Evolutionary conservation across 1,140 invertebrate species (phyloP).

Genomic region (Riptortus pedestris): DNA sequence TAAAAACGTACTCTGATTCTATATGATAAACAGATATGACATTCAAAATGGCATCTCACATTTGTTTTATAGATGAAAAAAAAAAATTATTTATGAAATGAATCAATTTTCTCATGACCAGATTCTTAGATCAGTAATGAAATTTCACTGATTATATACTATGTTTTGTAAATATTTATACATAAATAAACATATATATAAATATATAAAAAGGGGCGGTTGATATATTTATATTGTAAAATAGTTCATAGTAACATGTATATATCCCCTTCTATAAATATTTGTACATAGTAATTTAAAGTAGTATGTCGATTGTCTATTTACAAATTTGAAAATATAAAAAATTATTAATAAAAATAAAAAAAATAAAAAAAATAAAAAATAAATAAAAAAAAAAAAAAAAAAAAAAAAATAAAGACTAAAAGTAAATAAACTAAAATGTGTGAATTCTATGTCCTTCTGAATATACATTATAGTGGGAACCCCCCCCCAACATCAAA

Average conservation of each 20-base stretch:
- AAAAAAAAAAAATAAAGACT: too few species aligned
- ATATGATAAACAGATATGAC: neutral
- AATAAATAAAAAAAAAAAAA: too few species aligned
- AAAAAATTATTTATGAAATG: neutral
- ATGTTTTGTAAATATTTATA: conserved; percentile 10
- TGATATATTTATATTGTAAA: conserved; percentile 14
- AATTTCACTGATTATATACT: neutral
- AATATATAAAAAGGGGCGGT: neutral
- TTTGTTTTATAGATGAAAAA: too few species aligned
- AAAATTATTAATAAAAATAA: conserved; percentile 7
- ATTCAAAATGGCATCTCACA: neutral
- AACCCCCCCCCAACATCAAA: too few species aligned
- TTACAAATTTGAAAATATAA: conserved; percentile 8
- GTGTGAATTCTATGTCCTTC: too few species aligned
- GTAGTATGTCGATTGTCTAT: conserved; percentile 7
- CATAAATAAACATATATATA: neutral
- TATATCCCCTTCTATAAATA: conserved; percentile 5
- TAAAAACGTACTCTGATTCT: neutral
- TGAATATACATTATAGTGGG: too few species aligned
- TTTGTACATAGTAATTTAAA: conserved; percentile 16
- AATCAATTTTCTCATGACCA: neutral
- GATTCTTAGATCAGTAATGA: neutral
- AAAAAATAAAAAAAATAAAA: too few species aligned
- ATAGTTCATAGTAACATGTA: neutral
- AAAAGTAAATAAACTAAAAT: too few species aligned